Evolutionary conservation across 2,888 invertebrate genomes (phyloP), one percentile per base, ranked within the genome.

Genomic region (Lapara coniferarum): DNA sequence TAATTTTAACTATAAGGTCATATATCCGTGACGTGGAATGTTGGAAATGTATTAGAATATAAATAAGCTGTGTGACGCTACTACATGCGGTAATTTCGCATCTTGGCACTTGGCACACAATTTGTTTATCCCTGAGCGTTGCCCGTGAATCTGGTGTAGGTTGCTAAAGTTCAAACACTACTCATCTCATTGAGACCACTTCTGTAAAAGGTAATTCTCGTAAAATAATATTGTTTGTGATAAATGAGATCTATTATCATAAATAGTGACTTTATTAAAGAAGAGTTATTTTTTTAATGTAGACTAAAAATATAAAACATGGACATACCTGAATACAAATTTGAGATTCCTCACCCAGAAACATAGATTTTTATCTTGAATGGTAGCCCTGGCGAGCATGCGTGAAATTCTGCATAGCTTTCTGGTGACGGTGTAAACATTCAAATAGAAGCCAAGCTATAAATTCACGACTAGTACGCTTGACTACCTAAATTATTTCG

Each of bases 151-250:
- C 79, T 83, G 74, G 77, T 77, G 79, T 79, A 77, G 75, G 76
- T 75, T 78, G 80, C 66, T 77, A 80, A 83, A 88, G 89, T 89
- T 89, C 90, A 90, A 55, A 82, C 83, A 84, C 79, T 83, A 78
- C 75, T 83, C 74, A 81, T 81, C 79, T 81, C 79, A 75, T 52
- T 72, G 75, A 70, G 74, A 73, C 66, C 74, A 75, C 57, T 71
- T 75, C 59, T 44, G 1, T 59, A 59, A 44, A n/a, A 59, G 59
- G 59, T 46, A 59, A 44, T 59, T 12, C 8, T 19, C 0, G 7
- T 19, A 19, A 52, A 52, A 13, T 52, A 14, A 25, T 25, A 25
- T 25, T 25, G 25, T 25, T 25, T 25, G 25, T 25, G 25, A 25
- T 25, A 25, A 25, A 25, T 25, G 2, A 25, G 25, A 25, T 25